Evolutionary conservation across 2,797 vertebrate genomes (phyloP).

Genomic region (Podarcis siculus): DNA sequence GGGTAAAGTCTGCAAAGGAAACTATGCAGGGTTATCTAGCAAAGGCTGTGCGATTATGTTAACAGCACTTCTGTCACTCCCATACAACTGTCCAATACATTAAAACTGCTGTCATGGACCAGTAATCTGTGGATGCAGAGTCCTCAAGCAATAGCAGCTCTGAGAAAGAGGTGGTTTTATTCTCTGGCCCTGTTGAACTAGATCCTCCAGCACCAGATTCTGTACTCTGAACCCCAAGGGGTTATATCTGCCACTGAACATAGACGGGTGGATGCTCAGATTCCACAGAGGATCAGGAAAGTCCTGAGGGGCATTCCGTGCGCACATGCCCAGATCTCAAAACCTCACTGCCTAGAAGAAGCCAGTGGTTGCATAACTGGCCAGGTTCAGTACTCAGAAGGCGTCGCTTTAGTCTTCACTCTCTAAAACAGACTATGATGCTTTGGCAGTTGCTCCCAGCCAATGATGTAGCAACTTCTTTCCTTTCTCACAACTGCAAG

Average conservation of each 20-base stretch:
- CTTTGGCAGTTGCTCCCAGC: not conserved
- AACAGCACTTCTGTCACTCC: not conserved
- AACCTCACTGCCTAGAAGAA: not conserved
- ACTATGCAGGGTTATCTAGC: not conserved
- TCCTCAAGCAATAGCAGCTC: not conserved
- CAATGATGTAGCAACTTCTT: not conserved
- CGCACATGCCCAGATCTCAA: not conserved
- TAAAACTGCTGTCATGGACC: not conserved
- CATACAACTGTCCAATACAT: not conserved
- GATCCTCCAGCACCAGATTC: not conserved
- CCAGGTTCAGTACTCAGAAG: too few relatives aligned
- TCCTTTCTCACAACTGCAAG: not conserved
- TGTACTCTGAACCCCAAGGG: not conserved
- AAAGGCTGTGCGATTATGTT: not conserved
- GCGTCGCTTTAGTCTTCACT: not conserved
- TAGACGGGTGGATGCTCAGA: not conserved
- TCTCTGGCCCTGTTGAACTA: not conserved
- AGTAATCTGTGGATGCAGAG: not conserved
- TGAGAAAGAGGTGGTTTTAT: not conserved
- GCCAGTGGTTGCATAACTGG: not conserved
- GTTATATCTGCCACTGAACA: not conserved
- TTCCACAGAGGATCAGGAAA: too few relatives aligned
- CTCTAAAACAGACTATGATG: not conserved
- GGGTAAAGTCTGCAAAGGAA: not conserved
- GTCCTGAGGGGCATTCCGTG: not conserved